A percentile compares a stretch with the other conserved stretches of the same genome.
phyloP scores from a whole-genome alignment of 2,113 vertebrate species.

The Sardina pilchardus region DNA sequence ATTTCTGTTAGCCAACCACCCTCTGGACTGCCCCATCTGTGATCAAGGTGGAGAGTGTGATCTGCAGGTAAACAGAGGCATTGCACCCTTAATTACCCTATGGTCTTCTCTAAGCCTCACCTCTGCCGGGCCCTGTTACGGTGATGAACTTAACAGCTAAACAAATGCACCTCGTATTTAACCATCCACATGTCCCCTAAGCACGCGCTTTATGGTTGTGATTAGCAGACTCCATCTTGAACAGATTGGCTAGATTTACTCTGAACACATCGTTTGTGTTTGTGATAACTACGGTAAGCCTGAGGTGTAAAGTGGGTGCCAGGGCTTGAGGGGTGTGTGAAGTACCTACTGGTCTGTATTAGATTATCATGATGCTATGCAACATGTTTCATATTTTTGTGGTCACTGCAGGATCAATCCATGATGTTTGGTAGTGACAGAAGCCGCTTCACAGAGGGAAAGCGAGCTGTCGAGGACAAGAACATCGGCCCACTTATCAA shows the following conservation, averaged over 20 bases:
- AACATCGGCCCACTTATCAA: constrained; percentile 88
- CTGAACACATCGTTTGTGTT: not conserved
- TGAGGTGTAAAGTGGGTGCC: not conserved
- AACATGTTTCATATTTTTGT: not conserved
- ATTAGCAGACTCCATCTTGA: not conserved
- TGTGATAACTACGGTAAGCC: not conserved
- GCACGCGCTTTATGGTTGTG: not conserved
- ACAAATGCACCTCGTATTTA: not conserved
- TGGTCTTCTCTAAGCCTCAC: not conserved
- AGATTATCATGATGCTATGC: not conserved
- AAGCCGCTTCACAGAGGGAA: constrained; percentile 84
- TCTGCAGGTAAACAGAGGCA: constrained; percentile 79
- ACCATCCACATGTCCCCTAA: not conserved
- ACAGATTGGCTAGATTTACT: not conserved
- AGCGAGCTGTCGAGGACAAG: constrained; percentile 90
- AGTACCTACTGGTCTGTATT: not conserved
- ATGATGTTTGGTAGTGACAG: constrained; percentile 94
- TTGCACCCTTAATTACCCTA: not conserved
- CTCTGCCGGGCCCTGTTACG: not conserved
- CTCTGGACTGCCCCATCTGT: constrained; percentile 94
- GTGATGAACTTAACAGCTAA: not conserved
- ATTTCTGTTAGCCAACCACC: constrained; percentile 93
- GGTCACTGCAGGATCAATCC: constrained; percentile 77
- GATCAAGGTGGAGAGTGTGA: constrained; percentile 97
- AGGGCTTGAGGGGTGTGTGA: not conserved